These are phyloP conservation scores for Aythya fuligula DNA, from an alignment of 2,797 vertebrate species.

Conservation along the genomic window DNA sequence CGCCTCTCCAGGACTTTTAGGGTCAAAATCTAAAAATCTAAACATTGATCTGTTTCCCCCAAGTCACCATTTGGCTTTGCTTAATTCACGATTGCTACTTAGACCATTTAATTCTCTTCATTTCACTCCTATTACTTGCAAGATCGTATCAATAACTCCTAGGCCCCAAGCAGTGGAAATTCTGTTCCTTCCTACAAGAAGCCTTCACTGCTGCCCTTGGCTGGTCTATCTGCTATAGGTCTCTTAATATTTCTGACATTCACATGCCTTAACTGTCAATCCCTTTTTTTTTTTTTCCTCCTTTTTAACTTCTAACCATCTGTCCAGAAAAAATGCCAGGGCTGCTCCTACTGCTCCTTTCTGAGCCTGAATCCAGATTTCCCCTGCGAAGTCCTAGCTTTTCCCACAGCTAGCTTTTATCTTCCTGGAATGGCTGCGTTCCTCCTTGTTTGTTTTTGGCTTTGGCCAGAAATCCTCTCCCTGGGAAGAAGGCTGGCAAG, in stretches of 20 bases:
- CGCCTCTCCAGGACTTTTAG: not conserved
- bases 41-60: not conserved
- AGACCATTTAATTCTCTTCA: not conserved
- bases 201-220: not conserved
- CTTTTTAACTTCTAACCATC: not conserved
- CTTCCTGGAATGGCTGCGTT: not conserved
- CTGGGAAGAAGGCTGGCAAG: no score
- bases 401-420: not conserved
- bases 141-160: not conserved
- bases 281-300: not conserved
- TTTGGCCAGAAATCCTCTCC: not conserved
- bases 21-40: not conserved
- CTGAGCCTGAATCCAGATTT: slow-evolving; percentile 31
- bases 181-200: not conserved
- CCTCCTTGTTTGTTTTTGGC: not conserved
- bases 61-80: not conserved
- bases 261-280: not conserved
- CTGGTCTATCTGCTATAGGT: not conserved
- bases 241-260: not conserved
- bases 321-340: not conserved
- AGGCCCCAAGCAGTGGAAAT: not conserved
- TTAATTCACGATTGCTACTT: not conserved
- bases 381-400: not conserved
- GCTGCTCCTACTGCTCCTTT: not conserved
- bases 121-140: not conserved